A percentile compares a stretch with the other conserved stretches of the same genome.
These are phyloP conservation scores for Nyctibius grandis DNA, from an alignment of 2,797 vertebrate genomes.

Conservation along the genomic window DNA sequence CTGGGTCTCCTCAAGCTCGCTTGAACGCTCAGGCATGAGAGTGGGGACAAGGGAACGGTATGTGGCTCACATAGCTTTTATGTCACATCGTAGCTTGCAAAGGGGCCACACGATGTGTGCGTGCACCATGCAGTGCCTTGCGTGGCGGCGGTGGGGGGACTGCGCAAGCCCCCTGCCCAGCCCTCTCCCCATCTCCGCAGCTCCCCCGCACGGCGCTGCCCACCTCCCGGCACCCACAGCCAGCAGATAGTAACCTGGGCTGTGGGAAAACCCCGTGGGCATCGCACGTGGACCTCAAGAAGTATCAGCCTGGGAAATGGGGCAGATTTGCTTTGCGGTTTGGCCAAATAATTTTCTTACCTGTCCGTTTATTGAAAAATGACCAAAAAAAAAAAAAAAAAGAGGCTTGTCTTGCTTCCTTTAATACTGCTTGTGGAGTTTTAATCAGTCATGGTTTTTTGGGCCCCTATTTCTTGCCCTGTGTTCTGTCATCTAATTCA, in stretches of 20 bases:
- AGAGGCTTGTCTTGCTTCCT: not conserved
- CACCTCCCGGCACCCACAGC: no score
- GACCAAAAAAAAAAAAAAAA: not conserved
- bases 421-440: not conserved
- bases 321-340: not conserved
- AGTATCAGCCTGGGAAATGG: not conserved
- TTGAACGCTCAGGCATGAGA: not conserved
- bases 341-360: not conserved
- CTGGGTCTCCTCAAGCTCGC: not conserved
- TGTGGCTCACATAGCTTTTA: not conserved
- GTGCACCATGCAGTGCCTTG: not conserved
- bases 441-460: conserved; percentile 10
- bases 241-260: accelerated
- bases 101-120: accelerated
- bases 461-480: not conserved
- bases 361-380: not conserved
- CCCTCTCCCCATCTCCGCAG: not conserved
- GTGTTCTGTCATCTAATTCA: not conserved
- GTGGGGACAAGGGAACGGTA: accelerated
- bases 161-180: not conserved
- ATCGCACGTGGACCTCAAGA: not conserved
- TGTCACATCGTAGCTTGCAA: accelerated
- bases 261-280: not conserved
- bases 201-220: not conserved
- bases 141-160: accelerated